Evolutionary conservation across 2,888 invertebrate genomes (phyloP), one percentile per base, ranked within the genome.

Genomic region (Micropterix aruncella): DNA sequence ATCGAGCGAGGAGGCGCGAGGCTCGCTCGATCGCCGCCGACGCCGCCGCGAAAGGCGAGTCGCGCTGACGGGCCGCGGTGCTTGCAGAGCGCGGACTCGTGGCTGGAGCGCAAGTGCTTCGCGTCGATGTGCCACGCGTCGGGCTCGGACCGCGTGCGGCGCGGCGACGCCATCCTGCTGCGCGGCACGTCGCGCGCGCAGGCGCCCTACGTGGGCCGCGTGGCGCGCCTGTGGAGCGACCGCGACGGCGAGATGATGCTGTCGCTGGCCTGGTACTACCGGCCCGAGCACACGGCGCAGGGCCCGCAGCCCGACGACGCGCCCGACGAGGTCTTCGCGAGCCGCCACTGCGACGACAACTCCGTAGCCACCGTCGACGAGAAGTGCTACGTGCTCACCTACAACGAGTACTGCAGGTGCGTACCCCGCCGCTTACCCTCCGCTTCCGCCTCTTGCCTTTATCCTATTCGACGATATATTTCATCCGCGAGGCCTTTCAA

Each of bases 301-400:
- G 94, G 93, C 17, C 77, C 89, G 19, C 77, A 80, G 56, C 75
- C 80, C 14, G 75, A 74, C 42, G 90, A 93, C 62, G 83, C 85
- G 58, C 79, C 82, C 9, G 91, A 91, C 60, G 96, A 96, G 66
- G 86, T 96, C 47, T 96, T 94, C 66, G 95, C 96, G 39, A 95
- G 94, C 16, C 80, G 91, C 47, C 96, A 96, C 65, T 80, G 90
- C 49, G 96, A 96, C 70, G 88, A 88, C 52, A 92, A 93, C 67
- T 91, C 91, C 56, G 95, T 95, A 46, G 95, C 95, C 46, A 95
- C 94, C 63, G 95, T 96, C 57, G 96, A 96, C 63, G 96, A 96
- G 70, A 92, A 91, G 66, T 95, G 95, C 69, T 94, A 89, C 65
- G 95, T 96, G 49, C 79, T 96, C 55, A 94, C 93, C 37, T 93